A percentile compares a stretch with the other conserved stretches of the same genome.
phyloP scores from a whole-genome alignment of 1,140 invertebrate genomes.

The Episyrphus balteatus region DNA sequence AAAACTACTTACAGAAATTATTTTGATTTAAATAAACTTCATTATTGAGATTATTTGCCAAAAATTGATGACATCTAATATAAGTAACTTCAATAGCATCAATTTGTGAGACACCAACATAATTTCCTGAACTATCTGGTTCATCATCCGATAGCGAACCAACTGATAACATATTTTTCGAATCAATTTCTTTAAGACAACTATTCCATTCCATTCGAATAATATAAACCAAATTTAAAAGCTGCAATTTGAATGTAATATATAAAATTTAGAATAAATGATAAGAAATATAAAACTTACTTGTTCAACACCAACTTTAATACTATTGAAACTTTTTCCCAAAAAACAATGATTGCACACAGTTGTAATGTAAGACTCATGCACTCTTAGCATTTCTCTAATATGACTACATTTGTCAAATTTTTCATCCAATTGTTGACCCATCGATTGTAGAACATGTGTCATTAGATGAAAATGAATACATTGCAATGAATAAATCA shows the following conservation, averaged over 20 bases:
- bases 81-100: conserved; percentile 26
- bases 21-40: conserved; percentile 19
- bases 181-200: conserved; percentile 12
- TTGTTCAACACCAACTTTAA: conserved; percentile 22
- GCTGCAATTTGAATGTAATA: conserved; percentile 1
- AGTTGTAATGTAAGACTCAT: conserved; percentile 15
- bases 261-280: conserved; percentile 5
- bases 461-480: conserved; percentile 28
- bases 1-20: conserved; percentile 20
- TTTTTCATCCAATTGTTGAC: conserved; percentile 15
- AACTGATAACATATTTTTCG: conserved; percentile 2
- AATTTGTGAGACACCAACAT: conserved; percentile 19
- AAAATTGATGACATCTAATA: conserved; percentile 24
- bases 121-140: conserved; percentile 8
- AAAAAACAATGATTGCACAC: conserved; percentile 23
- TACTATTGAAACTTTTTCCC: conserved; percentile 8
- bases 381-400: conserved; percentile 15
- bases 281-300: conserved; percentile 20
- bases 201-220: conserved; percentile 13
- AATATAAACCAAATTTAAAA: conserved; percentile 8
- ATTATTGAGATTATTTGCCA: conserved; percentile 16
- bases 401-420: conserved; percentile 14
- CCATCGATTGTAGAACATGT: conserved; percentile 16
- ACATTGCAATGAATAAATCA: conserved; percentile 21
- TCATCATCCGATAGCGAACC: not conserved